Evolutionary conservation across 2,888 invertebrate genomes (phyloP).

Genomic region (Nezara viridula): DNA sequence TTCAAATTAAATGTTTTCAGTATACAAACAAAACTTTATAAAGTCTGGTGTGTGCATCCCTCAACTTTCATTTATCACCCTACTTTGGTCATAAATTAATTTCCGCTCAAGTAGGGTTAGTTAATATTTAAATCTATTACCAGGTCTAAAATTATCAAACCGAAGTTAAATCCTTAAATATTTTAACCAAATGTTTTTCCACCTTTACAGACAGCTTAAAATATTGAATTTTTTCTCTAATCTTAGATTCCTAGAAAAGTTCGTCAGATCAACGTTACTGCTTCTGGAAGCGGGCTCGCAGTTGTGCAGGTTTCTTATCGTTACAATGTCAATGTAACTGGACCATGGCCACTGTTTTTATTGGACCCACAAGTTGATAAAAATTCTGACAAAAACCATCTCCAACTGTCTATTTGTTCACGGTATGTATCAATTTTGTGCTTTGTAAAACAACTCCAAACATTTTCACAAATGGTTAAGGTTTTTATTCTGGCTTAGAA

Average conservation of each 20-base stretch:
- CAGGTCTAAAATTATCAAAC: too few species aligned
- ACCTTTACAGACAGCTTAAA: too few species aligned
- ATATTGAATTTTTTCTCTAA: neutral
- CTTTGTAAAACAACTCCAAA: neutral
- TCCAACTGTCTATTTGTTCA: constrained; percentile 86
- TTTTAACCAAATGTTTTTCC: too few species aligned
- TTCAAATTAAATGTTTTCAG: too few species aligned
- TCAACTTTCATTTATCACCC: too few species aligned
- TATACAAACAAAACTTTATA: too few species aligned
- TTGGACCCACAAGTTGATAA: constrained; percentile 89
- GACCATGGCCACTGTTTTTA: constrained; percentile 88
- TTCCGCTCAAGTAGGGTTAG: too few species aligned
- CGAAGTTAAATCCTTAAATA: too few species aligned
- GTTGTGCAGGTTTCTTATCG: constrained; percentile 83
- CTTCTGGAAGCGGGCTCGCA: constrained; percentile 85
- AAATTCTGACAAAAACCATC: constrained; percentile 80
- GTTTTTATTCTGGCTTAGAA: neutral
- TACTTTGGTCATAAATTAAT: too few species aligned
- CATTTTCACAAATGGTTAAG: neutral
- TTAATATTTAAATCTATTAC: too few species aligned
- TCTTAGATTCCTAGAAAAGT: constrained; percentile 72
- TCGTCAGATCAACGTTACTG: constrained; percentile 79
- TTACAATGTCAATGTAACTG: constrained; percentile 89
- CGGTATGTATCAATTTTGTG: constrained; percentile 71
- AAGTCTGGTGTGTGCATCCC: too few species aligned